Base-by-base conservation (phyloP, 1,140 invertebrate genomes). In the Heliconius eleuchia region DNA sequence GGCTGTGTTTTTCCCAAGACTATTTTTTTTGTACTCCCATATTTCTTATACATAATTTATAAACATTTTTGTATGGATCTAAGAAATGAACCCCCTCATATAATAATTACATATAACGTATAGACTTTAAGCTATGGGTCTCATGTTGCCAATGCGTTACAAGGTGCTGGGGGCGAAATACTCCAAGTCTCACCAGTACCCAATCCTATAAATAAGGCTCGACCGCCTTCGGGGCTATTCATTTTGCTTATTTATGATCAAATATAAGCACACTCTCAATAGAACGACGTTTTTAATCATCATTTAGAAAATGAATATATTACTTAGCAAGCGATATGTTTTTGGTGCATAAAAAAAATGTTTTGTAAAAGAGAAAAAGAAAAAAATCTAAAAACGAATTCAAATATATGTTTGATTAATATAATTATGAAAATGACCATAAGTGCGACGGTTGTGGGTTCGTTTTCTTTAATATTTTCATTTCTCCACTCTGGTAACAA, bases 191-290 rank as follows among this genome's bases (percentile, higher is more conserved):
- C 57, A 77, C 75, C 75, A 71, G 75, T 77, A 66, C 66, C 70
- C 42, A 11, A 66, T 34, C 75, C 75, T 16, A 77, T 77, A 77
- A 77, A 77, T 77, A 77, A 77, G 75, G 39, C 75, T 50, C 42
- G 75, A 46, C 42, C 42, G 60, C 74, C 74, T 77, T 71, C 23
- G 75, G 75, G 75, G 42, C 75, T 71, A 77, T 77, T 77, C 50
- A 77, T 77, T 52, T 42, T 77, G 30, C 66, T 77, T 77, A 77
- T 77, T 77, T 77, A 77, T 77, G 75, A 66, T 46, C 39, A 77
- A 77, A 77, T 71, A 71, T 55, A 77, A 74, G 73, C 27, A 74
- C 73, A 71, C 27, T 60, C 13, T 60, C 57, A 60, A 60, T 60
- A 60, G 19, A 60, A 60, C 23, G 57, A 60, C 57, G 57, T 11